Evolutionary conservation across 2,113 vertebrate species (phyloP).

Genomic region (Albula glossodonta): DNA sequence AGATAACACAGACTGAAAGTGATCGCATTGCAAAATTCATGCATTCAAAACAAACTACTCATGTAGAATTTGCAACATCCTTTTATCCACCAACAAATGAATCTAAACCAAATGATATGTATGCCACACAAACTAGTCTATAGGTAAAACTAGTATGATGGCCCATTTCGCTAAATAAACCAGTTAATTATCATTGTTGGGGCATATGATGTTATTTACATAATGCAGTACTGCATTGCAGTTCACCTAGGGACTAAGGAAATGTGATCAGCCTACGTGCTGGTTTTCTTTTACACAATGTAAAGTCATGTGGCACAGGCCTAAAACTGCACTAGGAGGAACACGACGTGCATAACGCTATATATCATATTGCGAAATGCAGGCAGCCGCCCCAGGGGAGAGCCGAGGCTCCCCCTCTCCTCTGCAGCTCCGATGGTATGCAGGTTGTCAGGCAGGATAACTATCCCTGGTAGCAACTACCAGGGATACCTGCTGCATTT

Average conservation of each 20-base stretch:
- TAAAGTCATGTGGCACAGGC: not conserved
- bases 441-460: not conserved
- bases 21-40: not conserved
- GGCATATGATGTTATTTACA: not conserved
- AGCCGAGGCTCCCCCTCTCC: not conserved
- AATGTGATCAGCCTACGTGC: not conserved
- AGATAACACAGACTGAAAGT: slow-evolving; percentile 15
- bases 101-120: not conserved
- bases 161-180: not conserved
- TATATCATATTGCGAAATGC: not conserved
- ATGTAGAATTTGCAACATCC: not conserved
- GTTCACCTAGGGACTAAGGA: not conserved
- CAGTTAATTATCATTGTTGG: not conserved
- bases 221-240: not conserved
- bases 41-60: not conserved
- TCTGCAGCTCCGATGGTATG: not conserved
- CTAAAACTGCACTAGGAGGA: not conserved
- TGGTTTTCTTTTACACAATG: not conserved
- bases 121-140: not conserved
- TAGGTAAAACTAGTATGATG: not conserved
- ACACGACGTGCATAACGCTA: not conserved
- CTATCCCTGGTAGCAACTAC: not conserved
- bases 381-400: not conserved
- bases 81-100: not conserved
- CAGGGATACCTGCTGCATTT: not conserved